Conservation (phyloP, 2,888 invertebrate species). For the Itoplectis maculator region DNA sequence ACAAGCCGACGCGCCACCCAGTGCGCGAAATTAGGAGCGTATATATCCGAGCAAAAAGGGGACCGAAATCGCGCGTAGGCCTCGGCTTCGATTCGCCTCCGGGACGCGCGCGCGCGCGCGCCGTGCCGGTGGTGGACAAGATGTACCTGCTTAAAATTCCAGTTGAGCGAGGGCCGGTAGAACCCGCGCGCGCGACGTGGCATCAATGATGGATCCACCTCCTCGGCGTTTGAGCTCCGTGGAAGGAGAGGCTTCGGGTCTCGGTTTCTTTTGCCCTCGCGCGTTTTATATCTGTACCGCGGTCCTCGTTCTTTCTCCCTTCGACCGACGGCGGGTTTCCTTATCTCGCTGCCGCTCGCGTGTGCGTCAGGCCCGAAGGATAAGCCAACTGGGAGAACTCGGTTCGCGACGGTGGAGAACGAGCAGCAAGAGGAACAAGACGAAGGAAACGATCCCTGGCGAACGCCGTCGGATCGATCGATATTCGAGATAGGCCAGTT, state of each 20-base stretch:
- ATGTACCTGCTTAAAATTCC: slow-evolving; percentile 81
- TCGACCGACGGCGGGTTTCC: slow-evolving; percentile 24
- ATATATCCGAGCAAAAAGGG: slow-evolving; percentile 76
- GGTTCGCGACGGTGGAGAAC: slow-evolving; percentile 9
- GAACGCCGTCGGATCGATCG: slow-evolving; percentile 54
- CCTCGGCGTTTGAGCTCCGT: slow-evolving; percentile 34
- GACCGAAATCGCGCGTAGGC: slow-evolving; percentile 69
- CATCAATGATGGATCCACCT: slow-evolving; percentile 80
- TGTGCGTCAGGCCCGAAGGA: neutral
- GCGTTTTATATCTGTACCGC: slow-evolving; percentile 9
- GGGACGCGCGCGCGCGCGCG: too few relatives aligned
- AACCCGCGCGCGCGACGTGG: slow-evolving; percentile 71
- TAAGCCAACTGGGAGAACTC: neutral
- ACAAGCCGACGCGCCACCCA: slow-evolving; percentile 81
- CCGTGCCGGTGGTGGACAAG: slow-evolving; percentile 75
- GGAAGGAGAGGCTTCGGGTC: slow-evolving; percentile 17
- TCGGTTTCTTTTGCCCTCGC: slow-evolving; percentile 22
- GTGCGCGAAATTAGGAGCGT: slow-evolving; percentile 80
- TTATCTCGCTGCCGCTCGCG: slow-evolving; percentile 11
- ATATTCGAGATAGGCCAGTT: slow-evolving; percentile 67
- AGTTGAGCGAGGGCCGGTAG: slow-evolving; percentile 64
- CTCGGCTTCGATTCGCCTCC: slow-evolving; percentile 27
- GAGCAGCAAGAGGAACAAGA: slow-evolving; percentile 38
- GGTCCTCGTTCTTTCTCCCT: slow-evolving; percentile 12
- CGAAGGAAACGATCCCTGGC: slow-evolving; percentile 52